Conservation (phyloP, 2,113 vertebrate genomes). For the Baryphthengus martii region DNA sequence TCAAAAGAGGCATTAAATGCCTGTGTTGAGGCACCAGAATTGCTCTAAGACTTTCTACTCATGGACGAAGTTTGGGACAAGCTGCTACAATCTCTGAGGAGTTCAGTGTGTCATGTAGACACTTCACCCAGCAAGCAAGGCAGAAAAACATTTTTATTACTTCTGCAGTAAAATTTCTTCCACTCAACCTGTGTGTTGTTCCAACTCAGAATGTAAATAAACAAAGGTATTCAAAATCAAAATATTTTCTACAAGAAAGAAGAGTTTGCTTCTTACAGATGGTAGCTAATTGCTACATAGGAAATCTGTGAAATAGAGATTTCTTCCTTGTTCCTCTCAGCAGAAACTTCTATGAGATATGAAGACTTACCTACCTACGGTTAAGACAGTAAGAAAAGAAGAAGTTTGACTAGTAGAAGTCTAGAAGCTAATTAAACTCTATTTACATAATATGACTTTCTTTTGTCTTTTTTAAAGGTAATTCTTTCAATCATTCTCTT, state of each 20-base stretch:
- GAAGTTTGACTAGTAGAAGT: neutral
- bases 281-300: neutral
- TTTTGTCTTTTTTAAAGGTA: neutral
- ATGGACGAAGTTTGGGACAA: neutral
- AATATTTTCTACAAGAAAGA: neutral
- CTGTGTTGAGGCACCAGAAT: neutral
- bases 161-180: neutral
- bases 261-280: neutral
- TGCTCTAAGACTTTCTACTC: neutral
- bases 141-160: neutral
- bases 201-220: neutral
- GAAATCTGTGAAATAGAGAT: neutral
- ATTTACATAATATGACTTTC: neutral
- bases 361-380: neutral
- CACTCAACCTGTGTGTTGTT: neutral
- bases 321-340: neutral
- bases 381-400: neutral
- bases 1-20: neutral
- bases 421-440: neutral
- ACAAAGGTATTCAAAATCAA: neutral
- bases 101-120: neutral
- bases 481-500: neutral
- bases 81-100: neutral
- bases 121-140: neutral
- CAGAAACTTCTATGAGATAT: neutral